Percentiles rank a stretch among this genome's conserved stretches.
Conservation (phyloP, 2,888 invertebrate genomes). For the Scaeva pyrastri region DNA sequence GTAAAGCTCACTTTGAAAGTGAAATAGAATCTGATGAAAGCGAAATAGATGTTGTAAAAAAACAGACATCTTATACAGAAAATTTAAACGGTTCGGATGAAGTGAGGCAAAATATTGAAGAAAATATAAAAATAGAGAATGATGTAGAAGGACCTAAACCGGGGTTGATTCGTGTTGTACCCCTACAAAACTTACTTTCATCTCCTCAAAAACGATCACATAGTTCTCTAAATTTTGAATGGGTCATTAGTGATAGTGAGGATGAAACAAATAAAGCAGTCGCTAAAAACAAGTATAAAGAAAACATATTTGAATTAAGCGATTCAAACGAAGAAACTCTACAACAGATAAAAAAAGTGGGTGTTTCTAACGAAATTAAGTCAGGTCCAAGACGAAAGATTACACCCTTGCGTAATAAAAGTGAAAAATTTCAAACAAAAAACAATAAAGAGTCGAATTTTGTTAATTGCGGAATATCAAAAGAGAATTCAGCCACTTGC, state of each 20-base stretch:
- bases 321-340: constrained; percentile 49
- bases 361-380: constrained; percentile 5
- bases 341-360: neutral
- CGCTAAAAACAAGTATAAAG: neutral
- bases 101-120: neutral
- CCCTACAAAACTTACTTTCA: constrained; percentile 59
- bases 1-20: neutral
- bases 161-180: constrained; percentile 60
- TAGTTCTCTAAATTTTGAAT: constrained; percentile 19
- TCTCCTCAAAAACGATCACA: neutral
- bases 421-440: constrained; percentile 1
- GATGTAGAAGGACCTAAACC: constrained; percentile 3
- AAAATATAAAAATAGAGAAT: neutral
- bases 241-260: constrained; percentile 58
- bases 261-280: constrained; percentile 18
- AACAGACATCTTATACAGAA: neutral
- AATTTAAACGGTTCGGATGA: too few species aligned
- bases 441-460: neutral
- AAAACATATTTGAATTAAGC: constrained; percentile 48
- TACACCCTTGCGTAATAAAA: constrained; percentile 25
- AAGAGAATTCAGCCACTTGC: constrained; percentile 17
- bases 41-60: neutral
- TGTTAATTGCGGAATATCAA: constrained; percentile 6
- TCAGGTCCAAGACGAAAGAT: constrained; percentile 29
- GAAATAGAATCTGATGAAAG: neutral